Percentiles rank a stretch among this genome's conserved stretches.
Conservation (phyloP, 2,797 vertebrate species). For the Loriculus beryllinus region DNA sequence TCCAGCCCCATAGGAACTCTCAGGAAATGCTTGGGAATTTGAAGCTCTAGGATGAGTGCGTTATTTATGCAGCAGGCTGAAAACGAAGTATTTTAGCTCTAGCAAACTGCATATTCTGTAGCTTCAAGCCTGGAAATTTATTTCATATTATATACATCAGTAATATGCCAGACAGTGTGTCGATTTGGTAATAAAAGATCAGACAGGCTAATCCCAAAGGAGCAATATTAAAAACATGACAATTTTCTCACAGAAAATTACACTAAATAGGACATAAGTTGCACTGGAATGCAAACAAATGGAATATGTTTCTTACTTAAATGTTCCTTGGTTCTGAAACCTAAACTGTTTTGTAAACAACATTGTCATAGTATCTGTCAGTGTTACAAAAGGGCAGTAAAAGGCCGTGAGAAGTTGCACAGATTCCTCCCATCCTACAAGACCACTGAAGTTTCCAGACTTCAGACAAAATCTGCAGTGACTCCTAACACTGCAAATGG, state of each 20-base stretch:
- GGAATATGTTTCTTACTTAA: neutral
- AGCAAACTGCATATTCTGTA: neutral
- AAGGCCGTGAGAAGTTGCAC: slow-evolving; percentile 11
- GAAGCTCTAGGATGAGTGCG: neutral
- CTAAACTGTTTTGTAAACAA: slow-evolving; percentile 19
- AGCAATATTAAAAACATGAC: neutral
- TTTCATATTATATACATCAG: neutral
- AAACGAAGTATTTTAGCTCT: neutral
- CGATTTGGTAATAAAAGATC: neutral
- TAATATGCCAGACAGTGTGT: neutral
- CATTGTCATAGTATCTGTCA: neutral
- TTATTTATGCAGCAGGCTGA: neutral
- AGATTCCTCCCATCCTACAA: neutral
- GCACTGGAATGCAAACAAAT: neutral
- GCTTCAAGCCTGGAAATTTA: neutral
- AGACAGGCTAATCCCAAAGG: neutral
- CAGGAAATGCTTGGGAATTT: neutral
- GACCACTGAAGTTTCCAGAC: neutral
- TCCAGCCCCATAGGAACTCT: neutral
- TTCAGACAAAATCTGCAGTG: neutral
- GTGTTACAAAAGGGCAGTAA: neutral
- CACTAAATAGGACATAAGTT: neutral
- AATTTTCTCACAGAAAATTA: neutral
- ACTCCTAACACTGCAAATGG: neutral
- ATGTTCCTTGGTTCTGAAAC: neutral